Conservation (phyloP, 2,797 vertebrate species). For the Tragopan temminckii region DNA sequence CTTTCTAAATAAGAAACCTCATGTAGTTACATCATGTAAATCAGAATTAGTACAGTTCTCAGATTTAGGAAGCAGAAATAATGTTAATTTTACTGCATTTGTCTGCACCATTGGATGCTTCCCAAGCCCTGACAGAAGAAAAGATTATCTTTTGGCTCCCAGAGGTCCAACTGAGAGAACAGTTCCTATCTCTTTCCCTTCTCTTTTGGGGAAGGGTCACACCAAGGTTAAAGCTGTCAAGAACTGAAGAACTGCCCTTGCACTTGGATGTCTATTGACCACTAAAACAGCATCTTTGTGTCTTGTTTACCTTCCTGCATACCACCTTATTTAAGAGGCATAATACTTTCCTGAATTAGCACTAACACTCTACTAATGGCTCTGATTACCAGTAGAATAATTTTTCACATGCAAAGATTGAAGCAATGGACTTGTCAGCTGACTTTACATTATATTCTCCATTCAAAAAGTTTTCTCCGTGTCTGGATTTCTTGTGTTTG, state of each 20-base stretch:
- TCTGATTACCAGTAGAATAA: neutral
- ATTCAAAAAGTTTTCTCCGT: neutral
- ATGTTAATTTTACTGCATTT: neutral
- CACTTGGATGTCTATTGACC: neutral
- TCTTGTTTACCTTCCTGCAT: accelerated
- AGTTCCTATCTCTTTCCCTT: neutral
- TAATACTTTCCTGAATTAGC: neutral
- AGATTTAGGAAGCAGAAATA: neutral
- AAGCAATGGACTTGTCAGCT: neutral
- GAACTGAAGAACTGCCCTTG: neutral
- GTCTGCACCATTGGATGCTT: neutral
- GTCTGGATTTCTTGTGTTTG: neutral
- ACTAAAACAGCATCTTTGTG: neutral
- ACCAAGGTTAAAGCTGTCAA: neutral
- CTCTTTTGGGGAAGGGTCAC: neutral
- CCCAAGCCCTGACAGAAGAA: neutral
- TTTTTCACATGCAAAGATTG: neutral
- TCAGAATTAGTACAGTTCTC: neutral
- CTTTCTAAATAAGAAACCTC: neutral
- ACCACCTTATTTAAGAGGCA: neutral
- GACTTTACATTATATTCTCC: neutral
- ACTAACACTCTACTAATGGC: neutral
- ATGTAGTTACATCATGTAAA: neutral
- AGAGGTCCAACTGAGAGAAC: neutral
- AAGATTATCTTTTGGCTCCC: neutral